These are phyloP conservation scores for Odontamblyopus rebecca DNA, from an alignment of 2,797 vertebrate species.

Conservation along the genomic window DNA sequence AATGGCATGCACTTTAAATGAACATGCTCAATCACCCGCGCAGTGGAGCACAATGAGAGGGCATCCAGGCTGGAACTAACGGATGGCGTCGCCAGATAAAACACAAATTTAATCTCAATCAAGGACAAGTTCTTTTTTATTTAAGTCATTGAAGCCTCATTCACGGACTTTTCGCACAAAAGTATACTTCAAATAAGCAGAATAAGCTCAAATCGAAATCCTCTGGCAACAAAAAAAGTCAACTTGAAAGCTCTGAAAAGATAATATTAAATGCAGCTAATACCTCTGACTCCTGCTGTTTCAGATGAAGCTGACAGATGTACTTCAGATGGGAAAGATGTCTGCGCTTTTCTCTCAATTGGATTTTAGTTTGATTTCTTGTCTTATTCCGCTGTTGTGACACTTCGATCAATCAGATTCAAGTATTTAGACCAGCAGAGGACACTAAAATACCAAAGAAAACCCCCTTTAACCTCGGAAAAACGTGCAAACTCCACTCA, in stretches of 20 bases:
- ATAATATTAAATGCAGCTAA: too few relatives aligned
- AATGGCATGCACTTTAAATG: constrained; percentile 73
- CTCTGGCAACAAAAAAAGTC: too few relatives aligned
- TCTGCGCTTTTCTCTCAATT: too few relatives aligned
- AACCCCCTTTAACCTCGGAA: neutral
- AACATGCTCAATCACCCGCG: constrained; percentile 71
- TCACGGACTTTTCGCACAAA: neutral
- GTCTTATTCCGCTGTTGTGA: too few relatives aligned
- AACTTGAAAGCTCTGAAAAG: too few relatives aligned
- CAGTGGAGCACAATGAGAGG: constrained; percentile 72
- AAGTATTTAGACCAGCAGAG: neutral
- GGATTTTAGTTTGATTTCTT: too few relatives aligned
- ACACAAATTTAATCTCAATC: constrained; percentile 77
- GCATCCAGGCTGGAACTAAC: constrained; percentile 72
- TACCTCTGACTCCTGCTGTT: too few relatives aligned
- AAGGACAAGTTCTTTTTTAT: constrained; percentile 64
- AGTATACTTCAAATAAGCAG: neutral
- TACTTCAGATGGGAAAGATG: too few relatives aligned
- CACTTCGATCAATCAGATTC: too few relatives aligned
- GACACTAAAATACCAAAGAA: neutral
- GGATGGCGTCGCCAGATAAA: constrained; percentile 71
- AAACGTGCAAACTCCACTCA: neutral
- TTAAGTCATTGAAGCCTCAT: constrained; percentile 46
- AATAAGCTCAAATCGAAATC: neutral
- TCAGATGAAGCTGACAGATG: too few relatives aligned